phyloP scores from a whole-genome alignment of 2,888 invertebrate species.

The Phlogophora meticulosa region DNA sequence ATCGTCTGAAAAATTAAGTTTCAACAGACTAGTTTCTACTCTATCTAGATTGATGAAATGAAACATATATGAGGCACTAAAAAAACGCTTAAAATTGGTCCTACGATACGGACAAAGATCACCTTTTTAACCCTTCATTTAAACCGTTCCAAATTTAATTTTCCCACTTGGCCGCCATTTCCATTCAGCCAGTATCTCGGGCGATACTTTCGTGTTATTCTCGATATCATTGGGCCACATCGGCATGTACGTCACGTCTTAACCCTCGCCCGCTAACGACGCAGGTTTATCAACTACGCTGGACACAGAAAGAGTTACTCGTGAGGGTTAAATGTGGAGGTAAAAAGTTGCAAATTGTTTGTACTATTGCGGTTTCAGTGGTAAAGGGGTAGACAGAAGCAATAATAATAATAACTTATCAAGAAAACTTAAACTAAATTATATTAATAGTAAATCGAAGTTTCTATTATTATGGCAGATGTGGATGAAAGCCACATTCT shows the following conservation, averaged over 20 bases:
- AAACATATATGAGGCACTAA: too few relatives aligned
- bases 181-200: slow-evolving; percentile 54
- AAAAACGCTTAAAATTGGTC: background rate
- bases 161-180: slow-evolving; percentile 43
- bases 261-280: slow-evolving; percentile 69
- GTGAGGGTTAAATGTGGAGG: slow-evolving; percentile 40
- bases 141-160: slow-evolving; percentile 49
- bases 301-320: slow-evolving; percentile 59
- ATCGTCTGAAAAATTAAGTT: too few relatives aligned
- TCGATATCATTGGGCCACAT: slow-evolving; percentile 60
- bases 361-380: background rate
- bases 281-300: slow-evolving; percentile 67
- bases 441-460: too few relatives aligned
- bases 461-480: too few relatives aligned
- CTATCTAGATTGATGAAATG: background rate
- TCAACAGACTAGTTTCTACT: too few relatives aligned
- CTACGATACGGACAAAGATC: background rate
- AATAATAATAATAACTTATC: too few relatives aligned
- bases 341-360: slow-evolving; percentile 36
- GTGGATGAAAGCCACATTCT: background rate
- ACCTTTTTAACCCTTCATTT: slow-evolving; percentile 31
- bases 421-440: too few relatives aligned
- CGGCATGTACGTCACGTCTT: slow-evolving; percentile 70
- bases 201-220: slow-evolving; percentile 59
- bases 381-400: background rate